These are phyloP conservation scores for Ormyrus labotus DNA, from an alignment of 2,888 invertebrate species.

Conservation along the genomic window DNA sequence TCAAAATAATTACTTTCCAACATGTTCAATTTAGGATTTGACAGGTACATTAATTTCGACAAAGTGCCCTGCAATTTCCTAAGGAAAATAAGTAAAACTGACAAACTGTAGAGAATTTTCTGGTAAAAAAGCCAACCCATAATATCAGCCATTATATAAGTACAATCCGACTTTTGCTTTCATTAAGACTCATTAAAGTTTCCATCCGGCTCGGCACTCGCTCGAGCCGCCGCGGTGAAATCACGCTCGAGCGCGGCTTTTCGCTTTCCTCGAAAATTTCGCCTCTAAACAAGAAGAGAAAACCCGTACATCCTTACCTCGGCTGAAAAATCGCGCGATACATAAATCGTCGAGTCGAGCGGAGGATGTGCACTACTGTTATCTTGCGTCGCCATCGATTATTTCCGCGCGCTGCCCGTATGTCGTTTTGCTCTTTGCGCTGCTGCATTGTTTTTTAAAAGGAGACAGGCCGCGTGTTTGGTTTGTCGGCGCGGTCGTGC, in stretches of 20 bases:
- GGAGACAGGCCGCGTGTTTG: not conserved
- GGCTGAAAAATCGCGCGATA: not conserved
- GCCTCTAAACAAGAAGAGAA: not conserved
- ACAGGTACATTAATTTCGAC: no score
- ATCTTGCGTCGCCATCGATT: not conserved
- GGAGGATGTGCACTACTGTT: constrained; percentile 4
- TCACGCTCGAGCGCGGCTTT: not conserved
- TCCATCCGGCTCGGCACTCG: not conserved
- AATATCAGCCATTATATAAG: constrained; percentile 20
- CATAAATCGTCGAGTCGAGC: not conserved
- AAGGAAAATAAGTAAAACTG: not conserved
- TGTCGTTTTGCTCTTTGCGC: no score
- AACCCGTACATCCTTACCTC: not conserved
- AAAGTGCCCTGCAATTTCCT: not conserved
- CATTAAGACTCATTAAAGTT: constrained; percentile 32
- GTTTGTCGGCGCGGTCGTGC: not conserved
- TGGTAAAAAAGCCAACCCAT: no score
- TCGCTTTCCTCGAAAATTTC: constrained; percentile 41
- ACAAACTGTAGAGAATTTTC: not conserved
- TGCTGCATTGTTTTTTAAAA: not conserved
- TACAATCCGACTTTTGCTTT: constrained; percentile 32
- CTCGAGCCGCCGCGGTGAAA: not conserved
- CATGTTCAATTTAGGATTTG: no score
- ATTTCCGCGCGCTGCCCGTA: not conserved
- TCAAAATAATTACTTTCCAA: no score